A percentile compares a stretch with the other conserved stretches of the same genome.
Conservation (phyloP, 2,113 vertebrate species). For the Tamias sibiricus region DNA sequence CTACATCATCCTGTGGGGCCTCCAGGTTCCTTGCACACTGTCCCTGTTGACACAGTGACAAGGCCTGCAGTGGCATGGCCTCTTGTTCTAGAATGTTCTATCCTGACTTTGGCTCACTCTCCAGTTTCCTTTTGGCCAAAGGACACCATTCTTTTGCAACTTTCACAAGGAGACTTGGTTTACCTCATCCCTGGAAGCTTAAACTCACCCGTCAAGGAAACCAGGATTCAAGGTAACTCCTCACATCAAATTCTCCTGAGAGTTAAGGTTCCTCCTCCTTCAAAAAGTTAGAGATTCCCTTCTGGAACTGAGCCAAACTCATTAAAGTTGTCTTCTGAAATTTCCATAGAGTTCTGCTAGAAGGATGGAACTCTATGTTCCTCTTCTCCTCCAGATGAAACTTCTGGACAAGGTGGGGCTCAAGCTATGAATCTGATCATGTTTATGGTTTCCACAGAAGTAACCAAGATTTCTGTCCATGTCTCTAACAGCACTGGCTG, state of each 20-base stretch:
- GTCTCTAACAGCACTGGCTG: fast-evolving
- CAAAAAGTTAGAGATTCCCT: not conserved
- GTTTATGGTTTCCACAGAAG: not conserved
- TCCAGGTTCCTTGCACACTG: not conserved
- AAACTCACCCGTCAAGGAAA: not conserved
- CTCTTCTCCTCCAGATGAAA: not conserved
- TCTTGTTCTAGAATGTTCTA: not conserved
- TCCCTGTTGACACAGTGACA: not conserved
- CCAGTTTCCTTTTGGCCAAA: not conserved
- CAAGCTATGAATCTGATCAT: not conserved
- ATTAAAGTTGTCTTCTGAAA: not conserved
- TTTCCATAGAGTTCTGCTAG: too few relatives aligned
- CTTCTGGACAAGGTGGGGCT: not conserved
- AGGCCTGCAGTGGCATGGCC: not conserved
- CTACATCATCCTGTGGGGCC: fast-evolving
- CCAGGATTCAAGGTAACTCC: not conserved
- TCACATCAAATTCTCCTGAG: not conserved
- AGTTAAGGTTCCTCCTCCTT: not conserved
- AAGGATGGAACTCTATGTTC: not conserved
- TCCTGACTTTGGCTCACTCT: not conserved
- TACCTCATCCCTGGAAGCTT: not conserved
- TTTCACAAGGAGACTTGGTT: not conserved
- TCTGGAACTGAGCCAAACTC: not conserved
- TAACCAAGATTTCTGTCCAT: not conserved
- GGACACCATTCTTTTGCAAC: not conserved